Evolutionary conservation across 2,888 invertebrate species (phyloP).

Genomic region (Xanthorhoe designata): DNA sequence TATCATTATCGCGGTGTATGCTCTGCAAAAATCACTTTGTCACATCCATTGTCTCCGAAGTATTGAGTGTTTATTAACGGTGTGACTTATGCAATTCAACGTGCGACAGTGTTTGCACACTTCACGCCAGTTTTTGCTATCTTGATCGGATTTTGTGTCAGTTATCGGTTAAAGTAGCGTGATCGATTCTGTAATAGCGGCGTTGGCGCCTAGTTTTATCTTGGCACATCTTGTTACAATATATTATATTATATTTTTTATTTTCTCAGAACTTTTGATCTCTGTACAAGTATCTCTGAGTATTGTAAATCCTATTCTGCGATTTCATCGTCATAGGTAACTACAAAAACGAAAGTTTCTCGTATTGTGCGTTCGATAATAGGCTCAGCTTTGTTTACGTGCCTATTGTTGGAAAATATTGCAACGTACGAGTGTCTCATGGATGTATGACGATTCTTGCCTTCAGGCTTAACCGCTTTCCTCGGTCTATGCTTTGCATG

Average conservation of each 20-base stretch:
- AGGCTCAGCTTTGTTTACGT: constrained; percentile 55
- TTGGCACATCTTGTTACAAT: constrained; percentile 17
- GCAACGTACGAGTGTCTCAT: constrained; percentile 48
- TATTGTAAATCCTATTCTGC: constrained; percentile 58
- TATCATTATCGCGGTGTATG: constrained; percentile 54
- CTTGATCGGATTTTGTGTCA: constrained; percentile 59
- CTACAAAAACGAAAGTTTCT: constrained; percentile 55
- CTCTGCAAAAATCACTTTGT: constrained; percentile 52
- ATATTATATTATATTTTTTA: constrained; percentile 46
- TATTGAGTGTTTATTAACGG: constrained; percentile 63
- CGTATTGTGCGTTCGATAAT: constrained; percentile 52
- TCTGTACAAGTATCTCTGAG: constrained; percentile 38
- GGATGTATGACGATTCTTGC: constrained; percentile 42
- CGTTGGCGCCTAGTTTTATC: constrained; percentile 40
- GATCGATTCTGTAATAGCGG: constrained; percentile 46
- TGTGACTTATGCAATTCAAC: constrained; percentile 63
- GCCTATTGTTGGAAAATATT: constrained; percentile 66
- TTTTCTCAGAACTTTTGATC: constrained; percentile 42
- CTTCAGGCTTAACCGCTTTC: constrained; percentile 22
- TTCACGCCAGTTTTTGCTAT: constrained; percentile 56
- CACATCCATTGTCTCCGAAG: constrained; percentile 62
- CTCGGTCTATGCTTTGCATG: constrained; percentile 16
- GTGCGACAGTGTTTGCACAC: constrained; percentile 59
- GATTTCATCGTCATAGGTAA: constrained; percentile 48
- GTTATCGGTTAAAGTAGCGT: constrained; percentile 49